Percentiles rank a stretch among this genome's conserved stretches.
phyloP scores from a whole-genome alignment of 2,888 invertebrate species.

The Drosophila paranaensis region DNA sequence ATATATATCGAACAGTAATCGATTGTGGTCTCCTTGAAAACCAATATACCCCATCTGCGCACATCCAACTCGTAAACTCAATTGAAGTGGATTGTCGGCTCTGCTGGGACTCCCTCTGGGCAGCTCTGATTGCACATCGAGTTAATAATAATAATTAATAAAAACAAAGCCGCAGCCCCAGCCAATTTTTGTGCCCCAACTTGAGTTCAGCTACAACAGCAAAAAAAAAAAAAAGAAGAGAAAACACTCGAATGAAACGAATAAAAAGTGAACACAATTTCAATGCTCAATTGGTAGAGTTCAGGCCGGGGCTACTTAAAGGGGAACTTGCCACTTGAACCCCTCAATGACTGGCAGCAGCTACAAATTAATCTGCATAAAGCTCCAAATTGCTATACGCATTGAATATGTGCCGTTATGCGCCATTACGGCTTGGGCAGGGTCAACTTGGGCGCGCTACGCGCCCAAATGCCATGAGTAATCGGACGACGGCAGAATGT shows the following conservation, averaged over 20 bases:
- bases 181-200: slow-evolving; percentile 47
- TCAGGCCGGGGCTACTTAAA: slow-evolving; percentile 54
- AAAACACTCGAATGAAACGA: slow-evolving; percentile 20
- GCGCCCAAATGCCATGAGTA: slow-evolving; percentile 20
- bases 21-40: not conserved
- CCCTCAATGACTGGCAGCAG: slow-evolving; percentile 20
- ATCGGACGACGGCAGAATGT: slow-evolving; percentile 19
- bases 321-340: slow-evolving; percentile 75
- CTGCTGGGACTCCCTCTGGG: slow-evolving; percentile 1
- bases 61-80: slow-evolving; percentile 19
- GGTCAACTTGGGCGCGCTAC: slow-evolving; percentile 29
- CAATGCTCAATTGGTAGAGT: slow-evolving; percentile 73
- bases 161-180: slow-evolving; percentile 47
- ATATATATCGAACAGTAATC: not conserved
- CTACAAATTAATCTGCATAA: slow-evolving; percentile 63
- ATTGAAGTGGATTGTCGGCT: slow-evolving; percentile 34
- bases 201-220: slow-evolving; percentile 24
- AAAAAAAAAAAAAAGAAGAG: not conserved
- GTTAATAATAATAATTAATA: slow-evolving; percentile 67
- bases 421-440: slow-evolving; percentile 25
- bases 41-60: not conserved
- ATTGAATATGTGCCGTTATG: slow-evolving; percentile 4
- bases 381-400: slow-evolving; percentile 39
- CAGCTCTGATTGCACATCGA: slow-evolving; percentile 65
- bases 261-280: slow-evolving; percentile 33